A percentile compares a stretch with the other conserved stretches of the same genome.
Conservation (phyloP, 2,888 invertebrate genomes). For the Drosophila limbata region DNA sequence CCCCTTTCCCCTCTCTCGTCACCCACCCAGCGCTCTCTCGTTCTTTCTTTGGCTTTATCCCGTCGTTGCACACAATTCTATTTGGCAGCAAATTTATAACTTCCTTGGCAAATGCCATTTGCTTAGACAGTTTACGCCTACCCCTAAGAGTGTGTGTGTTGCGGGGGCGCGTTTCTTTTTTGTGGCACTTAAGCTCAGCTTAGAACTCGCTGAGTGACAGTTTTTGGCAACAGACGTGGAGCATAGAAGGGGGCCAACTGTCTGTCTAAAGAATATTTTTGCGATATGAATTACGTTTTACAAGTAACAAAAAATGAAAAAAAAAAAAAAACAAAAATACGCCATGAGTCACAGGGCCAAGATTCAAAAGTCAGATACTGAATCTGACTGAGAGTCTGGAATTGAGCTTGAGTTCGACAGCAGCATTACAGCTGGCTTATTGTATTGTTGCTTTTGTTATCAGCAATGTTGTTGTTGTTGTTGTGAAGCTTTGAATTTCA, state of each 20-base stretch:
- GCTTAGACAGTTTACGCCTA: constrained; percentile 80
- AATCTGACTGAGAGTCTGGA: constrained; percentile 7
- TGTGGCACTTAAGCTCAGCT: constrained; percentile 67
- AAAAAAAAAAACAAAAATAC: constrained; percentile 7
- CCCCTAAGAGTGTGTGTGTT: constrained; percentile 54
- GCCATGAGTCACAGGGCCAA: constrained; percentile 44
- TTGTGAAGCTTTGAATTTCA: constrained; percentile 54
- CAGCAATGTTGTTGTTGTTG: constrained; percentile 39
- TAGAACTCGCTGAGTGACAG: constrained; percentile 65
- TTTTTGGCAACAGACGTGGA: constrained; percentile 9
- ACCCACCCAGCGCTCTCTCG: no score
- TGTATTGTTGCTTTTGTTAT: constrained; percentile 46
- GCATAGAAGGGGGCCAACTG: neutral
- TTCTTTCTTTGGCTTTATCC: constrained; percentile 11
- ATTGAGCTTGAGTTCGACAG: constrained; percentile 14
- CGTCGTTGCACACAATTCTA: constrained; percentile 62
- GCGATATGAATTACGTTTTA: constrained; percentile 40
- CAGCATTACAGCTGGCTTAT: constrained; percentile 27
- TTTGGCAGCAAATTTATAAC: constrained; percentile 80
- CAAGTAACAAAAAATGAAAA: neutral
- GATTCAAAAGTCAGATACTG: constrained; percentile 13
- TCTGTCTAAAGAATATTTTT: constrained; percentile 40
- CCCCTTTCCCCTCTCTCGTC: neutral
- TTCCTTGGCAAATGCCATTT: constrained; percentile 79
- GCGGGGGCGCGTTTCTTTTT: constrained; percentile 45